These are phyloP conservation scores for Hoplodrina blanda DNA, from an alignment of 2,888 invertebrate species.

Conservation along the genomic window DNA sequence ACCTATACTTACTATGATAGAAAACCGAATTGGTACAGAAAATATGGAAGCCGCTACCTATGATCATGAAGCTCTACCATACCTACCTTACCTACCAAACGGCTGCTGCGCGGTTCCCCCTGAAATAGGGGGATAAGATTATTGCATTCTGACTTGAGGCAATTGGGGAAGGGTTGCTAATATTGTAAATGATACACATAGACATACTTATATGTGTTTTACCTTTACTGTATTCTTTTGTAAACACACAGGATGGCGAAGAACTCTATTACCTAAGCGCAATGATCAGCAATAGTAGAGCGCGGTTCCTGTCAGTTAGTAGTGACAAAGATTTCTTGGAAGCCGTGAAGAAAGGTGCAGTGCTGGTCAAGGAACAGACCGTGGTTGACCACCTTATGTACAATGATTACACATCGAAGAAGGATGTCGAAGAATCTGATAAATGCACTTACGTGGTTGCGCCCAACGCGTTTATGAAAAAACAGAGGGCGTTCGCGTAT, in stretches of 20 bases:
- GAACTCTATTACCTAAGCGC: slow-evolving; percentile 81
- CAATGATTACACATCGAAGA: slow-evolving; percentile 91
- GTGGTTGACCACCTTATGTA: slow-evolving; percentile 93
- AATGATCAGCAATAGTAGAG: slow-evolving; percentile 84
- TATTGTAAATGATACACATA: no score
- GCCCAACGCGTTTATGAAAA: slow-evolving; percentile 92
- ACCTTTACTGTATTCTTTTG: no score
- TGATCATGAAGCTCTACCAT: no score
- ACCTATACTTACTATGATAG: no score
- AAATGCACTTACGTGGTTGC: slow-evolving; percentile 95
- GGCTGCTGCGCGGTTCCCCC: no score
- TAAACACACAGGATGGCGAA: slow-evolving; percentile 78
- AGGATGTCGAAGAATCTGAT: slow-evolving; percentile 90
- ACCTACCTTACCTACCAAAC: no score
- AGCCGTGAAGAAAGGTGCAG: slow-evolving; percentile 79
- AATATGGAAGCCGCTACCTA: no score
- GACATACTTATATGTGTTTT: no score
- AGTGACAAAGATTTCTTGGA: slow-evolving; percentile 76
- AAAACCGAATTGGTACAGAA: no score
- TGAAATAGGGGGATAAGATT: no score
- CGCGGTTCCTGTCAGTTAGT: slow-evolving; percentile 77
- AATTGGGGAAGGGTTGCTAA: no score
- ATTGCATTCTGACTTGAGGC: no score
- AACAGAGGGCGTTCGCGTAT: slow-evolving; percentile 94
- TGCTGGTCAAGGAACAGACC: slow-evolving; percentile 92